Evolutionary conservation across 1,140 invertebrate genomes (phyloP), one percentile per base, ranked within the genome.

Genomic region (Vollenhovia emeryi): DNA sequence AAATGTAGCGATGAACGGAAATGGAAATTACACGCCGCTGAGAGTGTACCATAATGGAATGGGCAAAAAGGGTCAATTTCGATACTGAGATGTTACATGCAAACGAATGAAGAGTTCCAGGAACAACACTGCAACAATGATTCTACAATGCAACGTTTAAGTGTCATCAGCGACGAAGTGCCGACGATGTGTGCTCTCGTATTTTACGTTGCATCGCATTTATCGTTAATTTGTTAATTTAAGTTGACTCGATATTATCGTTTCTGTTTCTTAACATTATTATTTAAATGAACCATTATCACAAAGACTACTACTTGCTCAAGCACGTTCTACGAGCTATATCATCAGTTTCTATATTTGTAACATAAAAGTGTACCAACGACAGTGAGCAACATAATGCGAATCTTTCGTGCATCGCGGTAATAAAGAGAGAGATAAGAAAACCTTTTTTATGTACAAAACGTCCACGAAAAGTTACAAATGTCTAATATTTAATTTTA

Each of bases 31-130:
- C 91, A 97, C 97, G 18, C 97, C 97, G 6, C 95, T 97, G 90
- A 95, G 97, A 90, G 97, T 97, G 3, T 97, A 97, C 89, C 97
- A 97, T 93, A 97, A 97, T 90, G 96, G 97, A 89, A 95, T 96
- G 92, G 97, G 96, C 73, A 96, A 96, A 92, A 97, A 97, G 93
- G 97, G 97, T 84, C 97, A 97, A 92, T 97, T 97, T 95, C 96
- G 97, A 93, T 97, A 97, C 93, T 97, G 95, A 96, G 59, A 85
- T 45, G 66, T 48, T 52, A 57, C 68, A 8, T 45, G 21, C 33
- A 11, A 36, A 64, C 15, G 33, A 52, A 84, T 55, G 36, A 62
- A 40, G 60, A 57, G 13, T 55, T 69, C 66, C 69, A 75, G 59
- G 55, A 52, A 80, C 60, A 52, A 88, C 74, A 73, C 59, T 85